These are phyloP conservation scores for Formicarius rufipectus DNA, from an alignment of 2,113 vertebrate genomes.

Conservation along the genomic window DNA sequence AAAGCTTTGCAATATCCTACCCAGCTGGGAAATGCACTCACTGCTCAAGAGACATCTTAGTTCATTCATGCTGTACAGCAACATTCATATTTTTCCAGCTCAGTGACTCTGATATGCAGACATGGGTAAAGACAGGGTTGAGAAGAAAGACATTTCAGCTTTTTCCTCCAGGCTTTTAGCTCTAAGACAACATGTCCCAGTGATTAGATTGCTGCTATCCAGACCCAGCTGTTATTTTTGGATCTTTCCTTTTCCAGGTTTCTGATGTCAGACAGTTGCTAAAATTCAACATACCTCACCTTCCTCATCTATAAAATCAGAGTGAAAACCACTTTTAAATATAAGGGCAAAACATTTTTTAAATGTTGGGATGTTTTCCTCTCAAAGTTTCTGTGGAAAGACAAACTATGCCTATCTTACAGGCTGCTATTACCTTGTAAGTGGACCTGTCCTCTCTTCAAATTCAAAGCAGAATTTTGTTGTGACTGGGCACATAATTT, in stretches of 20 bases:
- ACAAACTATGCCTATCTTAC: neutral
- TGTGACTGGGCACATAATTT: neutral
- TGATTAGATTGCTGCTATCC: neutral
- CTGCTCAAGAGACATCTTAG: neutral
- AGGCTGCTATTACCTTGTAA: neutral
- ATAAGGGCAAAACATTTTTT: neutral
- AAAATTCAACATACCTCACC: neutral
- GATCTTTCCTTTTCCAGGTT: neutral
- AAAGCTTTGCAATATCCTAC: slow-evolving; percentile 26
- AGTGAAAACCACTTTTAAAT: neutral
- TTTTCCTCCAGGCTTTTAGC: slow-evolving; percentile 16
- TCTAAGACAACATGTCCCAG: neutral
- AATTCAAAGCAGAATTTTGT: neutral
- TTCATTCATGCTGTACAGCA: neutral
- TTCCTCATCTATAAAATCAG: neutral
- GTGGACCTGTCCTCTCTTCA: neutral
- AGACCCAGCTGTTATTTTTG: neutral
- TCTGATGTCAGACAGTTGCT: neutral
- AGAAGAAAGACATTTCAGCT: neutral
- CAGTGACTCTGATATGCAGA: neutral
- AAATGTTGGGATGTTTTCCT: neutral
- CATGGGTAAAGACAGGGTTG: neutral
- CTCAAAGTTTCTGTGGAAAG: neutral
- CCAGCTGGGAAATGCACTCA: neutral
- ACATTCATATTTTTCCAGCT: slow-evolving; percentile 32